These are phyloP conservation scores for Leptobrachium leishanense DNA, from an alignment of 2,113 vertebrate genomes.

Conservation along the genomic window DNA sequence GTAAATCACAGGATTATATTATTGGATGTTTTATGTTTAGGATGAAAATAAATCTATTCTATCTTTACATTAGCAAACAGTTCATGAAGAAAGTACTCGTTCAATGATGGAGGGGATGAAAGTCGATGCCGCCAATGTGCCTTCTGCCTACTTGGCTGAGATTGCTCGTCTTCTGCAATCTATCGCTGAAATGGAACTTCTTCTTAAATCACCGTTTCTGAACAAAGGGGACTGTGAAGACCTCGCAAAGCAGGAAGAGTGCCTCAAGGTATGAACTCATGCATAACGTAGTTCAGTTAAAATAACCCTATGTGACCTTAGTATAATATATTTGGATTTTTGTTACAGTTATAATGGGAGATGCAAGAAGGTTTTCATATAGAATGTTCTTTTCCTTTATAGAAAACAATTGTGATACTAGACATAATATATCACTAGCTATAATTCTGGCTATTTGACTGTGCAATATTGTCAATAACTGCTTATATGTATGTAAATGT, in stretches of 20 bases:
- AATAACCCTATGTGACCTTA: too few relatives aligned
- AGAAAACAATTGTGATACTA: too few relatives aligned
- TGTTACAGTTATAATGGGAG: too few relatives aligned
- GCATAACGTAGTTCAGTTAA: not conserved
- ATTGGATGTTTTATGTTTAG: too few relatives aligned
- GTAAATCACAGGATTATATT: too few relatives aligned
- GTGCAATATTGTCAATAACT: too few relatives aligned
- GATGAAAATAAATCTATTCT: constrained; percentile 50
- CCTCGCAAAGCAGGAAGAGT: constrained; percentile 84
- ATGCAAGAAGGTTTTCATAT: too few relatives aligned
- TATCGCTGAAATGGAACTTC: constrained; percentile 84
- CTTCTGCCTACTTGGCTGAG: constrained; percentile 81
- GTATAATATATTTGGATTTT: too few relatives aligned
- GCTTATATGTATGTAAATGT: too few relatives aligned
- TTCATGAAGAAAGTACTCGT: constrained; percentile 67
- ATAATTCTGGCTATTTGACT: too few relatives aligned
- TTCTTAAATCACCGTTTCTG: constrained; percentile 85
- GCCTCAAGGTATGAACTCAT: constrained; percentile 82
- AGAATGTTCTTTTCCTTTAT: too few relatives aligned
- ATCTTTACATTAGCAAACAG: constrained; percentile 76
- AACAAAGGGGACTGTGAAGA: constrained; percentile 83
- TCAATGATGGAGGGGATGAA: constrained; percentile 67
- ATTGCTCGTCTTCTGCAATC: constrained; percentile 79
- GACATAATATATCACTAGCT: too few relatives aligned
- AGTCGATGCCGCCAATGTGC: constrained; percentile 77